phyloP scores from a whole-genome alignment of 2,113 vertebrate genomes.

The Albula glossodonta region DNA sequence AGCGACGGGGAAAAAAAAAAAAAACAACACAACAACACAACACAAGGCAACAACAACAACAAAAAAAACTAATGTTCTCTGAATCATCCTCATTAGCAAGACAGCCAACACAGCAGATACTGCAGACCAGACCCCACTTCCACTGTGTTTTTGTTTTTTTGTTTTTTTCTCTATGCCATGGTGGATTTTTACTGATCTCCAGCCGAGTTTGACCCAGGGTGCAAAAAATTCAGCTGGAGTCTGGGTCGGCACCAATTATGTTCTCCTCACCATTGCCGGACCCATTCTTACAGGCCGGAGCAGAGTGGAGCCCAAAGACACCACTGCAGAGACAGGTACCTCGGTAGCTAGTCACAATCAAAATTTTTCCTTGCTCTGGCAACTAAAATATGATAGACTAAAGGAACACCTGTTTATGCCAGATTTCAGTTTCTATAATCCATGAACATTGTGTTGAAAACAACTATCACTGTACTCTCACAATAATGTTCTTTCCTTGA shows the following conservation, averaged over 20 bases:
- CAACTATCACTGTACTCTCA: no score
- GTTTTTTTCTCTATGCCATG: background rate
- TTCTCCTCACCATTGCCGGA: background rate
- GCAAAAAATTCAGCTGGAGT: background rate
- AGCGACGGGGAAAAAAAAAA: background rate
- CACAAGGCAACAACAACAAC: background rate
- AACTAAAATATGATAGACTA: background rate
- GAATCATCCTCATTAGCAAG: background rate
- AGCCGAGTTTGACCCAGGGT: background rate
- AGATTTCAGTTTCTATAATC: no score
- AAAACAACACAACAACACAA: background rate
- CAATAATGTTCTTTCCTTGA: no score
- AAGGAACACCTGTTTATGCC: no score
- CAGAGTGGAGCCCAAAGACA: background rate
- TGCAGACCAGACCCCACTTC: background rate
- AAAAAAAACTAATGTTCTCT: background rate
- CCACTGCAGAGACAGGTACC: background rate
- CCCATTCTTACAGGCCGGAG: background rate
- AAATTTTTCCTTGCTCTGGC: background rate
- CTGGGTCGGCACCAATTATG: background rate
- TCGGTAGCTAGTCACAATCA: background rate
- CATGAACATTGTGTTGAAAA: no score
- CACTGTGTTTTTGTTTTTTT: background rate
- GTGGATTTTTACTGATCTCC: background rate
- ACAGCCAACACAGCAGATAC: background rate